Evolutionary conservation across 2,888 invertebrate genomes (phyloP).

Genomic region (Epirrhoe alternata): DNA sequence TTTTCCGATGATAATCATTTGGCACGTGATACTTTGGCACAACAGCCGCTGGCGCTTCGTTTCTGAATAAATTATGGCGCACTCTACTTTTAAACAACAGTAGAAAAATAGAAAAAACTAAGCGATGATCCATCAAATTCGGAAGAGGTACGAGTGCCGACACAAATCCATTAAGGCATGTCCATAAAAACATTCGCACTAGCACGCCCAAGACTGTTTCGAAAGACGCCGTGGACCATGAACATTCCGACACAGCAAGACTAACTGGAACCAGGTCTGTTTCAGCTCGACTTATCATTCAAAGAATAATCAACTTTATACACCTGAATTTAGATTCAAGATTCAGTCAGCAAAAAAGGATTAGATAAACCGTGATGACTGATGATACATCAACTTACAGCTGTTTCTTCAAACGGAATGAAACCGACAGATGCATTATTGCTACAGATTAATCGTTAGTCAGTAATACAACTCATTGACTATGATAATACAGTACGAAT

Average conservation of each 20-base stretch:
- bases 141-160: slow-evolving; percentile 52
- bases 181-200: slow-evolving; percentile 81
- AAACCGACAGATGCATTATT: background rate
- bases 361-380: background rate
- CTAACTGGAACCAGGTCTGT: slow-evolving; percentile 68
- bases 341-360: background rate
- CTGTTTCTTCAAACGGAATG: background rate
- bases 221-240: slow-evolving; percentile 80
- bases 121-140: slow-evolving; percentile 54
- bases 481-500: background rate
- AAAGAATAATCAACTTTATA: slow-evolving; percentile 12
- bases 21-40: slow-evolving; percentile 23
- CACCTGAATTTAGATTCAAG: background rate
- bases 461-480: background rate
- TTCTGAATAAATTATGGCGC: slow-evolving; percentile 15
- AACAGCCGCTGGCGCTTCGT: slow-evolving; percentile 11
- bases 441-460: background rate
- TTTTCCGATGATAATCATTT: slow-evolving; percentile 12
- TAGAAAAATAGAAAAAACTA: slow-evolving; percentile 43
- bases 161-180: slow-evolving; percentile 70
- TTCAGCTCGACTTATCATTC: background rate
- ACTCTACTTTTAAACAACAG: slow-evolving; percentile 19
- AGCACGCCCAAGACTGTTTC: slow-evolving; percentile 79
- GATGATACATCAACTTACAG: background rate
- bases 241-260: slow-evolving; percentile 81